Evolutionary conservation across 1,140 invertebrate species (phyloP).

Genomic region (fruit fly (Drosophila melanogaster)): Release_6_plus_ISO1_MT NT_033779.5:5005501-5006000

Average conservation of each 20-base stretch:
- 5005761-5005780: slow-evolving; percentile 9
- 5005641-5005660: slow-evolving; percentile 16
- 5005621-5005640: not conserved
- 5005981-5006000: not conserved
- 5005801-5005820: slow-evolving; percentile 30
- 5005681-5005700: slow-evolving; percentile 64
- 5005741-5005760: slow-evolving; percentile 12
- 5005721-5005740: slow-evolving; percentile 1
- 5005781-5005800: slow-evolving; percentile 39
- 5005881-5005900: slow-evolving; percentile 37
- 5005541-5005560: slow-evolving; percentile 57
- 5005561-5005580: slow-evolving; percentile 46
- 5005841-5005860: slow-evolving; percentile 21
- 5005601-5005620: slow-evolving; percentile 32
- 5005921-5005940: slow-evolving; percentile 6
- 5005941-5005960: not conserved
- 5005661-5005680: slow-evolving; percentile 47
- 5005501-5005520: slow-evolving; percentile 15
- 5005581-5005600: slow-evolving; percentile 67
- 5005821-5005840: slow-evolving; percentile 24
- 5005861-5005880: slow-evolving; percentile 27
- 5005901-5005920: not conserved
- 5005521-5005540: slow-evolving; percentile 25
- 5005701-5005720: slow-evolving; percentile 21
- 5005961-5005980: not conserved